Evolutionary conservation across 2,113 vertebrate genomes (phyloP).

Genomic region (human): DNA sequence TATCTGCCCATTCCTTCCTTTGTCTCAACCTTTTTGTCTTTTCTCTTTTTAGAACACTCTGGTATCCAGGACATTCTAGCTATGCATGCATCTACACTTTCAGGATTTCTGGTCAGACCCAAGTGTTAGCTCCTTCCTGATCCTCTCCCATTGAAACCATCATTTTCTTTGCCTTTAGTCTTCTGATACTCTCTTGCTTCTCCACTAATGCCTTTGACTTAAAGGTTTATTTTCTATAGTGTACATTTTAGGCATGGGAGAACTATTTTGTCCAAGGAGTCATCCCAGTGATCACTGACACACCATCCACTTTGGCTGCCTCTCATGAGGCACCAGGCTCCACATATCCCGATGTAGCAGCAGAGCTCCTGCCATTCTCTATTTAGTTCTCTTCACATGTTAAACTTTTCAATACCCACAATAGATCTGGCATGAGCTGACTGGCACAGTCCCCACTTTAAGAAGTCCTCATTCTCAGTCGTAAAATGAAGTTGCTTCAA

Average conservation of each 20-base stretch:
- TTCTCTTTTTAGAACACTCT: not conserved
- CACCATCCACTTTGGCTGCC: not conserved
- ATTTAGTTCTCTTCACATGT: not conserved
- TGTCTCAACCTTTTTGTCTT: not conserved
- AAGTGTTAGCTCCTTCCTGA: not conserved
- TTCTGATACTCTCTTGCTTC: not conserved
- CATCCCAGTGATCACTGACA: too few species aligned
- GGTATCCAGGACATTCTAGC: not conserved
- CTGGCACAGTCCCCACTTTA: conserved; percentile 35
- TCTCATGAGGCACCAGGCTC: not conserved
- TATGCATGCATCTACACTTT: not conserved
- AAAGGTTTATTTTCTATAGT: not conserved
- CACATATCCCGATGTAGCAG: not conserved
- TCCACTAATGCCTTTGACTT: not conserved
- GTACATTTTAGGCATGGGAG: not conserved
- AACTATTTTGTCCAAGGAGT: not conserved
- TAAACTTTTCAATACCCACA: conserved; percentile 29
- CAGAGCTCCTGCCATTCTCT: not conserved
- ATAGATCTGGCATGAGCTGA: conserved; percentile 40
- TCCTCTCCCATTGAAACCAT: not conserved
- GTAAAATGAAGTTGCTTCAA: conserved; percentile 54
- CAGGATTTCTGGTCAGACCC: not conserved
- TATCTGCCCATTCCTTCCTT: not conserved
- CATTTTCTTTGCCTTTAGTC: not conserved
- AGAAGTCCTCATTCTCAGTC: conserved; percentile 40